Conservation (phyloP, 2,113 vertebrate species). For the Sinosuthora webbiana region DNA sequence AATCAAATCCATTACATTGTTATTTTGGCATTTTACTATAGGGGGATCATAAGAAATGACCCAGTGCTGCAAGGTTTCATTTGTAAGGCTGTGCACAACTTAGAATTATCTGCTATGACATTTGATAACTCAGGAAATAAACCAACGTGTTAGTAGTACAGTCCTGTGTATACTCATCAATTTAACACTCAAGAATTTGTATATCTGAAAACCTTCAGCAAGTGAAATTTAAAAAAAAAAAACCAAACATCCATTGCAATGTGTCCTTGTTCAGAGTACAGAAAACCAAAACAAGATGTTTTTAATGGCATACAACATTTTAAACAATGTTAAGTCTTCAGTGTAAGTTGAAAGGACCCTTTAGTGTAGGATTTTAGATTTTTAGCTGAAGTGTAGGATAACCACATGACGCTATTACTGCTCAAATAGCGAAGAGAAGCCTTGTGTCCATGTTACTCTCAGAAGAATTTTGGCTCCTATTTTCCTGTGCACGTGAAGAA, state of each 20-base stretch:
- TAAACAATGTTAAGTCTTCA: background rate
- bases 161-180: background rate
- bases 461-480: background rate
- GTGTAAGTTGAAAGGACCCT: background rate
- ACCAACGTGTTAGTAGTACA: background rate
- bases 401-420: background rate
- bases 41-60: background rate
- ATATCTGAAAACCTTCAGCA: background rate
- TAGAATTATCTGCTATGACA: constrained; percentile 1
- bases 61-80: background rate
- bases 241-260: background rate
- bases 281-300: background rate
- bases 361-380: background rate
- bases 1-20: background rate
- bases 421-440: background rate
- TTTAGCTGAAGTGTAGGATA: background rate
- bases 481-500: background rate
- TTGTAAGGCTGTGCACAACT: background rate
- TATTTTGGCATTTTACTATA: background rate
- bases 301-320: background rate
- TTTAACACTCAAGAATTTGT: background rate
- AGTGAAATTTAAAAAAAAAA: background rate
- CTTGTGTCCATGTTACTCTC: background rate
- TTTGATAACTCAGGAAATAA: constrained; percentile 51
- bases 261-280: background rate